A percentile compares a stretch with the other conserved stretches of the same genome.
These are phyloP conservation scores for Peromyscus nudipes DNA, from an alignment of 2,797 vertebrate genomes.

Conservation along the genomic window DNA sequence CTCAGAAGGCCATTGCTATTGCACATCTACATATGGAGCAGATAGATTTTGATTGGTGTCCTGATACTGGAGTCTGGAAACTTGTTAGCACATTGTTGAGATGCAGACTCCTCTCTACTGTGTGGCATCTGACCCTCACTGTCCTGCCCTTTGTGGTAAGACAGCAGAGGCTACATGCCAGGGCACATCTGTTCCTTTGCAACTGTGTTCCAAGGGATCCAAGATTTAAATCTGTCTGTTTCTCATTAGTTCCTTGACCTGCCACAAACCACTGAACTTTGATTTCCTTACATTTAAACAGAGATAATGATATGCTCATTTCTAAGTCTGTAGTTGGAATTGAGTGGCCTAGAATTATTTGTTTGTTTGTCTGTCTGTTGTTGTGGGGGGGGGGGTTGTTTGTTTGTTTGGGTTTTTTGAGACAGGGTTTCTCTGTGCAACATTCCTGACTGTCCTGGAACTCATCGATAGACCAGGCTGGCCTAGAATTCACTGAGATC, in stretches of 20 bases:
- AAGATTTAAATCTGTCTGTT: constrained; percentile 4
- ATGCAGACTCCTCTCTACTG: constrained; percentile 23
- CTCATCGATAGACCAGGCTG: too few species aligned
- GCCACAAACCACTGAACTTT: neutral
- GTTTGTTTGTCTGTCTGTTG: too few species aligned
- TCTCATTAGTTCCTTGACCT: neutral
- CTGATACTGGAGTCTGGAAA: constrained; percentile 74
- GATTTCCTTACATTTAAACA: constrained; percentile 9
- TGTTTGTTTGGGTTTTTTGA: too few species aligned
- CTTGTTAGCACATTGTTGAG: constrained; percentile 62
- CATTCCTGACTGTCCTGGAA: too few species aligned
- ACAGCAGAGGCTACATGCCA: constrained; percentile 55
- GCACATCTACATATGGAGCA: constrained; percentile 43
- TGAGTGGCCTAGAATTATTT: neutral
- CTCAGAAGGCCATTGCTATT: neutral
- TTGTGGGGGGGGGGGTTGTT: too few species aligned
- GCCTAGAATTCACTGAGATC: too few species aligned
- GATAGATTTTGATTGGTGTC: constrained; percentile 76
- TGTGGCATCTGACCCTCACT: constrained; percentile 63
- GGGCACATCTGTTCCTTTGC: neutral
- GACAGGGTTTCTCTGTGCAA: too few species aligned
- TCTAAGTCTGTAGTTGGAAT: neutral
- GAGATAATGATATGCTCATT: neutral
- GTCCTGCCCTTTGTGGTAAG: constrained; percentile 54
- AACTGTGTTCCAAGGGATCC: neutral